Evolutionary conservation across 2,888 invertebrate species (phyloP).

Genomic region (Troides oblongomaculatus): DNA sequence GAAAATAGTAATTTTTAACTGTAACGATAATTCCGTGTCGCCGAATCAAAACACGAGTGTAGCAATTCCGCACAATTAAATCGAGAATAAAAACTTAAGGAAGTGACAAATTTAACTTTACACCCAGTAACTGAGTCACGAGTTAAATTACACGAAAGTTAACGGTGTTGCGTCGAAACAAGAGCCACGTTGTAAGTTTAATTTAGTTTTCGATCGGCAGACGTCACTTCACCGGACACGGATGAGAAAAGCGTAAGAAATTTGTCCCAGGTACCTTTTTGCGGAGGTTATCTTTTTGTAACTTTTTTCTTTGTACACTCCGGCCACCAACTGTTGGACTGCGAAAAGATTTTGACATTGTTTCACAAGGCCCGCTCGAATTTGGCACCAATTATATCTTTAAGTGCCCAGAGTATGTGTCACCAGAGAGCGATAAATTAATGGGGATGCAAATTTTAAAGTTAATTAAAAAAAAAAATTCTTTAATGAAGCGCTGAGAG

Average conservation of each 20-base stretch:
- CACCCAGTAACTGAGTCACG: slow-evolving; percentile 14
- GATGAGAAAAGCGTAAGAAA: slow-evolving; percentile 71
- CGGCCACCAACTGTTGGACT: slow-evolving; percentile 56
- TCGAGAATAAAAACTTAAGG: slow-evolving; percentile 60
- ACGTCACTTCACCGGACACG: slow-evolving; percentile 37
- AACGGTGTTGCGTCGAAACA: slow-evolving; percentile 26
- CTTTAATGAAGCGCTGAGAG: background rate
- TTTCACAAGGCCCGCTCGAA: slow-evolving; percentile 58
- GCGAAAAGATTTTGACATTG: slow-evolving; percentile 73
- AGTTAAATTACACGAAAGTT: slow-evolving; percentile 22
- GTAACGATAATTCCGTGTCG: slow-evolving; percentile 40
- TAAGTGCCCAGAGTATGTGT: slow-evolving; percentile 44
- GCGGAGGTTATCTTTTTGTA: slow-evolving; percentile 42
- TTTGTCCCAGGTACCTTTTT: slow-evolving; percentile 64
- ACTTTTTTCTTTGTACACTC: slow-evolving; percentile 44
- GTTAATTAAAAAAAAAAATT: background rate
- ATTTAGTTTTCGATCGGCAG: slow-evolving; percentile 24
- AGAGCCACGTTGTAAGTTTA: background rate
- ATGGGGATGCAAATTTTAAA: background rate
- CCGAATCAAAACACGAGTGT: slow-evolving; percentile 60
- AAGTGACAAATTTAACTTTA: slow-evolving; percentile 33
- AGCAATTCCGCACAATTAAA: slow-evolving; percentile 74
- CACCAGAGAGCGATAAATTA: slow-evolving; percentile 22
- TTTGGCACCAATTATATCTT: slow-evolving; percentile 70
- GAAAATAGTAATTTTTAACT: slow-evolving; percentile 13